Evolutionary conservation across 2,113 vertebrate genomes (phyloP).

Genomic region (Chitala chitala): DNA sequence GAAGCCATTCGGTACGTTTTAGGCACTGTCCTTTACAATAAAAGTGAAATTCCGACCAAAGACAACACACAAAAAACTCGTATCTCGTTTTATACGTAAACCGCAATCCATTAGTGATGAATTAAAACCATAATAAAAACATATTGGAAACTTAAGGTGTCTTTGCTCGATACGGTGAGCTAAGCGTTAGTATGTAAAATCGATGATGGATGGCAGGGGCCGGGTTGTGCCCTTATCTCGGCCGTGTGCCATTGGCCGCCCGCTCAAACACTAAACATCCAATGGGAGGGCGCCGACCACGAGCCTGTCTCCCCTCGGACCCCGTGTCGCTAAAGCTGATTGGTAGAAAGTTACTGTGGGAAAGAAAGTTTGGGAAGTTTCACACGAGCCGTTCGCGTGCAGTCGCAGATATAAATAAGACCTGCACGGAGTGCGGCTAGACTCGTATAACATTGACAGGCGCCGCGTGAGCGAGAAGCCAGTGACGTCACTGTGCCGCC

Average conservation of each 20-base stretch:
- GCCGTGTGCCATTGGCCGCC: conserved; percentile 80
- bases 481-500: conserved; percentile 31
- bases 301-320: conserved; percentile 78
- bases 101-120: too few species aligned
- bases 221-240: conserved; percentile 70
- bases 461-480: conserved; percentile 31
- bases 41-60: too few species aligned
- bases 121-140: conserved; percentile 9
- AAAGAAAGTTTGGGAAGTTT: conserved; percentile 98
- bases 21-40: too few species aligned
- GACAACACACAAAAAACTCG: too few species aligned
- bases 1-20: too few species aligned
- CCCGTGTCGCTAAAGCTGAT: conserved; percentile 85
- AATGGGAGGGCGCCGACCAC: conserved; percentile 89
- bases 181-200: conserved; percentile 69
- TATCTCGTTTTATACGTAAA: too few species aligned
- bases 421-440: conserved; percentile 68
- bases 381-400: conserved; percentile 99
- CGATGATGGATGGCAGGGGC: conserved; percentile 72
- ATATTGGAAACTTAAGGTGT: too few species aligned
- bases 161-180: conserved; percentile 43
- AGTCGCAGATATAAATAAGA: conserved; percentile 87
- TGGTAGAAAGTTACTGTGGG: conserved; percentile 97
- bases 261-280: conserved; percentile 72
- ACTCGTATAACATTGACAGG: conserved; percentile 45